Evolutionary conservation across 2,113 vertebrate genomes (phyloP).

Genomic region (Apaloderma vittatum): DNA sequence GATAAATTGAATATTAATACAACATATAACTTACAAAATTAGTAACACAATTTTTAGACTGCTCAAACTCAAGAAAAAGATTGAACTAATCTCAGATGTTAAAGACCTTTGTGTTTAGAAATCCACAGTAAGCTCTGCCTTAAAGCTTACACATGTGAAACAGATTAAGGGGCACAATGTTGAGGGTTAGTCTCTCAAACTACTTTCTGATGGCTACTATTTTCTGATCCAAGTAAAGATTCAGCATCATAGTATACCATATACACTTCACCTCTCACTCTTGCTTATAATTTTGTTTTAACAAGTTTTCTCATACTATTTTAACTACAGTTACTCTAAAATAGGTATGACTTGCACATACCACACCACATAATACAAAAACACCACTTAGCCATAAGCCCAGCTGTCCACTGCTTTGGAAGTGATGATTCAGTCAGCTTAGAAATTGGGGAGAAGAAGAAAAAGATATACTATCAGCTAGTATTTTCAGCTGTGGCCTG

Average conservation of each 20-base stretch:
- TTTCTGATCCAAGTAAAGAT: background rate
- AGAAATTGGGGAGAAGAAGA: background rate
- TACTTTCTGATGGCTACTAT: background rate
- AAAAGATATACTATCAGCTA: background rate
- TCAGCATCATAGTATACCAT: background rate
- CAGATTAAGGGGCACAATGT: conserved; percentile 56
- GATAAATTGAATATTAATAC: background rate
- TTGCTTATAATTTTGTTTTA: background rate
- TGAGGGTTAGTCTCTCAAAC: background rate
- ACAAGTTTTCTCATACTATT: background rate
- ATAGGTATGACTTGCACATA: background rate
- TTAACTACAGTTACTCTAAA: background rate
- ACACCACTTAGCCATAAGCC: background rate
- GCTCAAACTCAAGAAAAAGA: background rate
- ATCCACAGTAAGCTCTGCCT: background rate
- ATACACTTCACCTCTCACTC: background rate
- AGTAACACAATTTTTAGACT: background rate
- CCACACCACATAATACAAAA: background rate
- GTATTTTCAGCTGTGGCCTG: background rate
- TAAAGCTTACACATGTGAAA: conserved; percentile 60
- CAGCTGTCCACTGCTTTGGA: background rate
- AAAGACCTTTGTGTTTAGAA: conserved; percentile 35
- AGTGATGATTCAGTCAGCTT: background rate
- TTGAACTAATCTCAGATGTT: background rate
- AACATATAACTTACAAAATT: conserved; percentile 8